Evolutionary conservation across 2,797 vertebrate species (phyloP).

Genomic region (Hemibagrus guttatus): DNA sequence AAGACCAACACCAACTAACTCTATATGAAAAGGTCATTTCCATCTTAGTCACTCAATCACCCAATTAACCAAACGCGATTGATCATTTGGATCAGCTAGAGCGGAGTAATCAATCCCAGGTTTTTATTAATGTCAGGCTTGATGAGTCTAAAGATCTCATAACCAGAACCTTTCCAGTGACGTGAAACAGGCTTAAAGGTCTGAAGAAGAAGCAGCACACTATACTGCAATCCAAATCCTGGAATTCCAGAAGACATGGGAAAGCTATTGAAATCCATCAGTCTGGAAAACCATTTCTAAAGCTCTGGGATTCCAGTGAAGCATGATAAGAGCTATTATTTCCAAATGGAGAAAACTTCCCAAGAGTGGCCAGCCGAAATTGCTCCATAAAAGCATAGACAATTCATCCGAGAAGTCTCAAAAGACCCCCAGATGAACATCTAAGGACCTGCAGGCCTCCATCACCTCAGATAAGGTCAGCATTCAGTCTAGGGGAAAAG

Average conservation of each 20-base stretch:
- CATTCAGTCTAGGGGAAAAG: not conserved
- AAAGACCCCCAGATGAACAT: not conserved
- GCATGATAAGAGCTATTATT: not conserved
- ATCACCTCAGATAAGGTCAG: not conserved
- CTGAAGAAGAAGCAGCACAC: not conserved
- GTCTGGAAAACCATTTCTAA: not conserved
- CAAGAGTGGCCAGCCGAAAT: not conserved
- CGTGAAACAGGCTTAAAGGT: not conserved
- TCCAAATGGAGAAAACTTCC: not conserved
- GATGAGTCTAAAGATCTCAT: not conserved
- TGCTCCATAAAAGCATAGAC: not conserved
- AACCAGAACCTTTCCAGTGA: not conserved
- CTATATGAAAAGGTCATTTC: not conserved
- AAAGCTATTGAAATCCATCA: not conserved
- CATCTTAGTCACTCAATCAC: not conserved
- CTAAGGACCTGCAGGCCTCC: not conserved
- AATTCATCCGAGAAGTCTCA: not conserved
- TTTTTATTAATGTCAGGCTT: not conserved
- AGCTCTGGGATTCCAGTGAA: not conserved
- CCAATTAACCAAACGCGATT: not conserved
- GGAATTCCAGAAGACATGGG: not conserved
- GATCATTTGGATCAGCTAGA: not conserved
- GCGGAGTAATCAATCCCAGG: too few species aligned
- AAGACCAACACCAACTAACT: not conserved
- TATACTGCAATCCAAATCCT: not conserved